phyloP scores from a whole-genome alignment of 1,140 invertebrate species.

The Atta texana region DNA sequence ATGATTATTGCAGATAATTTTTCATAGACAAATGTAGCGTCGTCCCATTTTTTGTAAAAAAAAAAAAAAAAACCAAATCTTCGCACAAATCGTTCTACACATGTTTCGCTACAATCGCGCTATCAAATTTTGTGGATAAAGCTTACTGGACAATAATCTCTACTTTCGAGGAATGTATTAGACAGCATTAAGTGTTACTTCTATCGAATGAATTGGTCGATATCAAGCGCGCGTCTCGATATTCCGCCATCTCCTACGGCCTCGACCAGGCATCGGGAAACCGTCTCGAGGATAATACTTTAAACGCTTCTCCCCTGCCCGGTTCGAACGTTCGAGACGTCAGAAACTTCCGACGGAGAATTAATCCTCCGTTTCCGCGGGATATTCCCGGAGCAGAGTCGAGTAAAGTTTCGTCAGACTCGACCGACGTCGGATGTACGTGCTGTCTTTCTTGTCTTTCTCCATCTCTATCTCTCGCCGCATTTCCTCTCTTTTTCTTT shows the following conservation, averaged over 20 bases:
- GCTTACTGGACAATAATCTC: neutral
- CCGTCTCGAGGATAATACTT: slow-evolving; percentile 78
- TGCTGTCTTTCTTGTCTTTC: slow-evolving; percentile 58
- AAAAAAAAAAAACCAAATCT: neutral
- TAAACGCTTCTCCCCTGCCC: slow-evolving; percentile 75
- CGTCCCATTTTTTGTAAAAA: neutral
- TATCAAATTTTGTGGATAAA: neutral
- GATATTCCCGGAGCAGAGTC: slow-evolving; percentile 80
- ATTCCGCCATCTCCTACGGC: slow-evolving; percentile 65
- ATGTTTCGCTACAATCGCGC: neutral
- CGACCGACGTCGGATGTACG: slow-evolving; percentile 73
- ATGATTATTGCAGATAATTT: neutral
- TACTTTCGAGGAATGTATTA: slow-evolving; percentile 20
- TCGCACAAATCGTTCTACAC: neutral
- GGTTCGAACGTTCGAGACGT: slow-evolving; percentile 73
- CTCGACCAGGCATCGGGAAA: slow-evolving; percentile 72
- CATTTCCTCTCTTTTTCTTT: slow-evolving; percentile 15
- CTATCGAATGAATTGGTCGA: slow-evolving; percentile 63
- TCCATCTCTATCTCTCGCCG: slow-evolving; percentile 41
- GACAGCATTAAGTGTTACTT: slow-evolving; percentile 63
- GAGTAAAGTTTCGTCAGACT: slow-evolving; percentile 79
- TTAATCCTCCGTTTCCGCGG: slow-evolving; percentile 81
- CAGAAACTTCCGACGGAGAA: slow-evolving; percentile 78
- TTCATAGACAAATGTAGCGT: neutral
- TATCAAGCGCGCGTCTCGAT: slow-evolving; percentile 68